phyloP scores from a whole-genome alignment of 2,113 vertebrate genomes.

The Mesembrinibis cayennensis region DNA sequence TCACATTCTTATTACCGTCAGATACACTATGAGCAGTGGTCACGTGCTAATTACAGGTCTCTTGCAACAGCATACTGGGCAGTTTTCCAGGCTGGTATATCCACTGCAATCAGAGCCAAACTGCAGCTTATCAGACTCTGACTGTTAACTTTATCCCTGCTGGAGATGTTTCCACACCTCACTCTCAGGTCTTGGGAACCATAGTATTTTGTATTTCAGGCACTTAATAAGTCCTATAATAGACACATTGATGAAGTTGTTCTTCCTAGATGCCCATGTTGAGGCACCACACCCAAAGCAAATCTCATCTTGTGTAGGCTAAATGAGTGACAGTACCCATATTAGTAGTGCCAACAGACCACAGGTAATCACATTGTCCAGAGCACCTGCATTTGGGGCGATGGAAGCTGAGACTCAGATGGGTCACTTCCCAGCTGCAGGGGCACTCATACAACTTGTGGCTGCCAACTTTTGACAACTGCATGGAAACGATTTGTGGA shows the following conservation, averaged over 20 bases:
- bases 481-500: background rate
- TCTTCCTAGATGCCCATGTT: background rate
- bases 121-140: background rate
- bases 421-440: background rate
- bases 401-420: background rate
- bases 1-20: background rate
- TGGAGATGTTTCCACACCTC: background rate
- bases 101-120: conserved; percentile 3
- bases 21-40: fast-evolving
- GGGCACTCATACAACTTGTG: background rate
- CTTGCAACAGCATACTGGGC: background rate
- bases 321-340: background rate
- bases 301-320: background rate
- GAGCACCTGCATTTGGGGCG: background rate
- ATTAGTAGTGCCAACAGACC: background rate
- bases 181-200: background rate
- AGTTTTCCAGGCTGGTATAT: conserved; percentile 11
- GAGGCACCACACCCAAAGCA: background rate
- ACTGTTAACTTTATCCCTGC: background rate
- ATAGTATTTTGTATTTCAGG: background rate
- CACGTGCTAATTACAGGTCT: background rate
- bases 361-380: background rate
- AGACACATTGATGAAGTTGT: background rate
- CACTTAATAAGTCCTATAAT: background rate
- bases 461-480: background rate